Evolutionary conservation across 1,140 invertebrate species (phyloP), one percentile per base, ranked within the genome.

Genomic region (Steinernema khuongi): DNA sequence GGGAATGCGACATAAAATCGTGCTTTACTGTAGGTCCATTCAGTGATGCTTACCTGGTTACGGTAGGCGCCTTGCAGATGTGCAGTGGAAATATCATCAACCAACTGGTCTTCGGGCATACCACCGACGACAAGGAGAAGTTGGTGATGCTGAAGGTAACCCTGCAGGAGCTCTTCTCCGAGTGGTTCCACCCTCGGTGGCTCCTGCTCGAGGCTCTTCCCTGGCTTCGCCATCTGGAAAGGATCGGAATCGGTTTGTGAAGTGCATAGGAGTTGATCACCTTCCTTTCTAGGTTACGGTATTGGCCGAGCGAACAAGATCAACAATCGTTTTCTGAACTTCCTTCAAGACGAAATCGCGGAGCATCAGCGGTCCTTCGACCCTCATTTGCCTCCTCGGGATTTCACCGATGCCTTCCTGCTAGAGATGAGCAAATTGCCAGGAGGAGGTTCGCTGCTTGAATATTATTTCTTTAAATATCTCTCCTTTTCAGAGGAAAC

Each of bases 21-120:
- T 60, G 50, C 26, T 60, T 60, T 22, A 60, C 50, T 14, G 50
- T 60, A 22, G 26, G 50, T n/a, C 36, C 36, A n/a, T 60, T 4
- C 14, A 60, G 2, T 4, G 14, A n/a, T n/a, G 36, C n/a, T 22
- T 11, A 22, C 4, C 14, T 60, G 4, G 50, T 22, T 4, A 11
- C 22, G 2, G 22, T 60, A n/a, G 7, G 14, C 50, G 7, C 11
- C 4, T 26, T 60, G 14, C 22, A 60, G 50, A 60, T 60, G 50
- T 60, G 50, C 50, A 60, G 50, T 22, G 50, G 50, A 26, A 60
- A 60, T 60, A 60, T 60, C 50, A 60, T 60, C 50, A 60, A 60
- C 4, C 50, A 60, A 22, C 50, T 60, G 7, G 50, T 60, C 19
- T 60, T 60, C 50, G 50, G 50, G 4, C 50, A 60, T 22, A 60